Base-by-base conservation (phyloP, 2,888 invertebrate species). In the Malthinus flaveolus region DNA sequence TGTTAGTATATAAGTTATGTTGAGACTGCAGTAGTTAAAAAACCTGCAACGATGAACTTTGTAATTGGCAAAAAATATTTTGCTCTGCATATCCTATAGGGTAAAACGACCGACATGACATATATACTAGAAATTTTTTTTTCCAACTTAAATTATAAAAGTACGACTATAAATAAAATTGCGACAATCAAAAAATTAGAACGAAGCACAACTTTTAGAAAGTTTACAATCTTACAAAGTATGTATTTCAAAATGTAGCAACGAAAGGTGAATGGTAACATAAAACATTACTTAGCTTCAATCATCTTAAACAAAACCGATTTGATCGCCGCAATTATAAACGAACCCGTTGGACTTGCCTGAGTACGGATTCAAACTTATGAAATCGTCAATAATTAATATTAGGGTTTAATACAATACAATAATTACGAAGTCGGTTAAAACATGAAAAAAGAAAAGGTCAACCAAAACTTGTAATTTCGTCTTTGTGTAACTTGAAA, bases 41-140 rank as follows among this genome's bases (percentile, higher is more conserved):
- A 31, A 7, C 9, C 12, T 15, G 31, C 50, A 50, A 13, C 39
- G 64, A 61, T 52, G 55, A 70, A 66, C 60, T 64, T 66, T 70
- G 70, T 68, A 72, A 69, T 69, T 73, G 72, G 69, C 71, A 73
- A 69, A 75, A 76, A 74, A 75, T 73, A 73, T 66, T 74, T 72
- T 77, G 77, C 77, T 78, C 78, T 78, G 77, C 72, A 75, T 76
- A 76, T 75, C 70, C 73, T 71, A 72, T 73, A 73, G 74, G 75
- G 75, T 66, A 68, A 66, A 66, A 66, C 36, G 60, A 66, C 62
- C 49, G 62, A 60, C 60, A 61, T 69, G 67, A 67, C 68, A 70
- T 68, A 42, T 42, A 69, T 68, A 66, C 67, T 71, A 71, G 70
- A 68, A 68, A 67, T 70, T 72, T 69, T 69, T 70, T 73, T 71